These are phyloP conservation scores for Pollenia griseotomentosa DNA, from an alignment of 2,888 invertebrate genomes.

Conservation along the genomic window DNA sequence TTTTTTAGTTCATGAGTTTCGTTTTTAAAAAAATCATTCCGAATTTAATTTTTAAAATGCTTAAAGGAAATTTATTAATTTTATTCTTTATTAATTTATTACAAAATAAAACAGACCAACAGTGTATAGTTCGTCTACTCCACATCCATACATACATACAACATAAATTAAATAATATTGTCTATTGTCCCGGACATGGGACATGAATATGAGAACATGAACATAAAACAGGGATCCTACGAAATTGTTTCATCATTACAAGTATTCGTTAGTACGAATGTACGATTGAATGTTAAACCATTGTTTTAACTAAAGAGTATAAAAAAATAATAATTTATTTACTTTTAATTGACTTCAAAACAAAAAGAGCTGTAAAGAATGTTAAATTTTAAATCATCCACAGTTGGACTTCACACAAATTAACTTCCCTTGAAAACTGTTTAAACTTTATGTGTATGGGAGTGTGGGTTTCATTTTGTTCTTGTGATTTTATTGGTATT, in stretches of 20 bases:
- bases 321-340: slow-evolving; percentile 65
- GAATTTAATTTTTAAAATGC: neutral
- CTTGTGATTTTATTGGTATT: slow-evolving; percentile 38
- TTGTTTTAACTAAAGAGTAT: slow-evolving; percentile 45
- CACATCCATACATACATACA: neutral
- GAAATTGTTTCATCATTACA: slow-evolving; percentile 1
- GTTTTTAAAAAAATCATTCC: neutral
- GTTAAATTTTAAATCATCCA: slow-evolving; percentile 8
- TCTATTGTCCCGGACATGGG: neutral
- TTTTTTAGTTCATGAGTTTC: neutral
- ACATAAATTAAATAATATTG: neutral
- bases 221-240: neutral
- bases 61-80: slow-evolving; percentile 42
- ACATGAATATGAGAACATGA: neutral
- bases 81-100: neutral
- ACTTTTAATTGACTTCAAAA: slow-evolving; percentile 58
- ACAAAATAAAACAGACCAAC: slow-evolving; percentile 23
- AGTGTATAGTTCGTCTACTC: neutral
- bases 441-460: neutral
- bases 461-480: neutral
- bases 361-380: neutral
- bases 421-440: neutral
- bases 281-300: slow-evolving; percentile 11
- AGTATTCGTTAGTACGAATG: neutral
- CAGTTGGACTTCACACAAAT: neutral